phyloP scores from a whole-genome alignment of 2,888 invertebrate genomes.

The Microplitis manilae region DNA sequence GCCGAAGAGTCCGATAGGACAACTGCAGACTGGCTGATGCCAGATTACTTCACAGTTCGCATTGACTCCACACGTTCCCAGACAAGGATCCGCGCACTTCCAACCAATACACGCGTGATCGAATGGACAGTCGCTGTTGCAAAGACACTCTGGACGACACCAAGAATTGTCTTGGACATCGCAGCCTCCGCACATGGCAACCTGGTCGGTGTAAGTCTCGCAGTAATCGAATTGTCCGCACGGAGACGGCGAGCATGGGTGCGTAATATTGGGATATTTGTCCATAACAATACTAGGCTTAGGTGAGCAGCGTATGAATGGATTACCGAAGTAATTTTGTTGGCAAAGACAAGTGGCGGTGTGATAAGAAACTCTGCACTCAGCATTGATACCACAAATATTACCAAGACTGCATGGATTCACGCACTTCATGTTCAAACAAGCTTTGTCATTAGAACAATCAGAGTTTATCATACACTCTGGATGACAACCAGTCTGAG shows the following conservation, averaged over 20 bases:
- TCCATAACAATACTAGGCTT: conserved; percentile 64
- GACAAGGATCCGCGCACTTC: conserved; percentile 81
- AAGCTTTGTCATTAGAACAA: conserved; percentile 82
- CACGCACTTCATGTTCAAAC: conserved; percentile 82
- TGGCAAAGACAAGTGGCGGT: conserved; percentile 87
- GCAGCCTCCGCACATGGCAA: conserved; percentile 87
- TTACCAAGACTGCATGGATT: conserved; percentile 82
- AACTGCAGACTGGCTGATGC: conserved; percentile 87
- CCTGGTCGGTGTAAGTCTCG: conserved; percentile 80
- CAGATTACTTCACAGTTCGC: conserved; percentile 84
- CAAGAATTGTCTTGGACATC: conserved; percentile 79
- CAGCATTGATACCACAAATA: conserved; percentile 86
- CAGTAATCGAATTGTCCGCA: conserved; percentile 81
- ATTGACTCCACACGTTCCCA: conserved; percentile 82
- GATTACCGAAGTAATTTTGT: conserved; percentile 85
- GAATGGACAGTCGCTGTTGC: conserved; percentile 85
- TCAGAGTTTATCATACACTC: conserved; percentile 89
- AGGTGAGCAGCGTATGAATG: conserved; percentile 81
- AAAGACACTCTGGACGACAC: conserved; percentile 87
- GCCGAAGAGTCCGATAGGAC: conserved; percentile 84
- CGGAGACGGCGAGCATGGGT: conserved; percentile 84
- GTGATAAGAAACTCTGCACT: conserved; percentile 86
- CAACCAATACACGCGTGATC: conserved; percentile 81
- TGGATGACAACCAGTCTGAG: conserved; percentile 82
- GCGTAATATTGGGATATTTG: conserved; percentile 74